These are phyloP conservation scores for Pterophyllum scalare DNA, from an alignment of 2,113 vertebrate species.

Conservation along the genomic window DNA sequence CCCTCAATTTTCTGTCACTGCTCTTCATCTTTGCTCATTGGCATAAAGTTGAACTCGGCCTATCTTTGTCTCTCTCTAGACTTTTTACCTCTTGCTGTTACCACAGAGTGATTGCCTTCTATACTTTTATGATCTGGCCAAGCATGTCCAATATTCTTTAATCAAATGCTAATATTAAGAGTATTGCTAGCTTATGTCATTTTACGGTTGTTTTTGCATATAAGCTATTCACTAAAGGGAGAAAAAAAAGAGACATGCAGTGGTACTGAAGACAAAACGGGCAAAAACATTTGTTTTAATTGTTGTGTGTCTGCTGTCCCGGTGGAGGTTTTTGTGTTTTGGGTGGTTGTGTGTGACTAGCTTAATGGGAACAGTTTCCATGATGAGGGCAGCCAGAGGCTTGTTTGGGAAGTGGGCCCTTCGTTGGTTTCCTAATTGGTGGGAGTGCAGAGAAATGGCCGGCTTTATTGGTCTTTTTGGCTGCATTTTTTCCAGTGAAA, in stretches of 20 bases:
- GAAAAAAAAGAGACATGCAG: neutral
- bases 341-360: conserved; percentile 54
- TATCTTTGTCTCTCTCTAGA: too few relatives aligned
- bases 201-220: neutral
- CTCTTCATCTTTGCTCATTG: too few relatives aligned
- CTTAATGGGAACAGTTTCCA: conserved; percentile 38
- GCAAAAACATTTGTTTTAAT: neutral
- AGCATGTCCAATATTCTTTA: neutral
- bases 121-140: neutral
- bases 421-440: conserved; percentile 61
- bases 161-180: neutral
- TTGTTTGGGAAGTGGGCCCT: conserved; percentile 44
- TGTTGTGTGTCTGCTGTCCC: conserved; percentile 12
- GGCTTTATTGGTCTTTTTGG: conserved; percentile 44
- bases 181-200: too few relatives aligned
- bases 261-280: neutral
- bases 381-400: conserved; percentile 50
- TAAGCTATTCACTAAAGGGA: neutral
- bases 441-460: conserved; percentile 46
- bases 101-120: neutral
- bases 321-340: conserved; percentile 14
- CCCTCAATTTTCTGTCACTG: too few relatives aligned
- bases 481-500: conserved; percentile 33
- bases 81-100: too few relatives aligned
- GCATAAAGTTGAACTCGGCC: too few relatives aligned